phyloP scores from a whole-genome alignment of 2,888 invertebrate genomes.

The Agrotis exclamationis region DNA sequence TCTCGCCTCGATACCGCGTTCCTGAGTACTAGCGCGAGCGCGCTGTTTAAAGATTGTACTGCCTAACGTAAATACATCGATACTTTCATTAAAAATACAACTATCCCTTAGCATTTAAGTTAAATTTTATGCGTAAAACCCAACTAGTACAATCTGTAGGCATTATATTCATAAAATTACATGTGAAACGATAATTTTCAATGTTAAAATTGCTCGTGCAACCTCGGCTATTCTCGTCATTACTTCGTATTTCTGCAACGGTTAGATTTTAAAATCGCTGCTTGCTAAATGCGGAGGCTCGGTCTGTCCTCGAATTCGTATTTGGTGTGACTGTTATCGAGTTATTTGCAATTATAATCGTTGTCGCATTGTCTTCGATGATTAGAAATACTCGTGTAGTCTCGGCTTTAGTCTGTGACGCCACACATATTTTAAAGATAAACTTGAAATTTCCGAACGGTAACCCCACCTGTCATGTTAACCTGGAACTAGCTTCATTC shows the following conservation, averaged over 20 bases:
- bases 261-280: slow-evolving; percentile 42
- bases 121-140: neutral
- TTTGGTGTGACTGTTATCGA: slow-evolving; percentile 13
- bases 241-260: slow-evolving; percentile 45
- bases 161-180: neutral
- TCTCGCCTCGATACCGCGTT: slow-evolving; percentile 49
- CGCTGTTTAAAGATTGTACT: neutral
- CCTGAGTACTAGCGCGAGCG: neutral
- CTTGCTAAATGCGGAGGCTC: slow-evolving; percentile 43
- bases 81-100: neutral
- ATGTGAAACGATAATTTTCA: neutral
- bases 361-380: too few relatives aligned
- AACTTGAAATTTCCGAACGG: too few relatives aligned
- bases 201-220: neutral
- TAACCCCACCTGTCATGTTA: too few relatives aligned
- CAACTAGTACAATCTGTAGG: neutral
- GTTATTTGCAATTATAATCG: slow-evolving; percentile 36
- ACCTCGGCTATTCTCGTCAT: slow-evolving; percentile 46
- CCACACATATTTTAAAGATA: too few relatives aligned
- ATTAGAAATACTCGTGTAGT: too few relatives aligned
- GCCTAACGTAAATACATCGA: slow-evolving; percentile 3
- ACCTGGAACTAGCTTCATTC: too few relatives aligned
- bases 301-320: slow-evolving; percentile 43
- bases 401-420: too few relatives aligned
- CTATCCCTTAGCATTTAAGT: neutral